Percentiles rank a stretch among this genome's conserved stretches.
Conservation (phyloP, 2,888 invertebrate species). For the Neuroscelio doddi region DNA sequence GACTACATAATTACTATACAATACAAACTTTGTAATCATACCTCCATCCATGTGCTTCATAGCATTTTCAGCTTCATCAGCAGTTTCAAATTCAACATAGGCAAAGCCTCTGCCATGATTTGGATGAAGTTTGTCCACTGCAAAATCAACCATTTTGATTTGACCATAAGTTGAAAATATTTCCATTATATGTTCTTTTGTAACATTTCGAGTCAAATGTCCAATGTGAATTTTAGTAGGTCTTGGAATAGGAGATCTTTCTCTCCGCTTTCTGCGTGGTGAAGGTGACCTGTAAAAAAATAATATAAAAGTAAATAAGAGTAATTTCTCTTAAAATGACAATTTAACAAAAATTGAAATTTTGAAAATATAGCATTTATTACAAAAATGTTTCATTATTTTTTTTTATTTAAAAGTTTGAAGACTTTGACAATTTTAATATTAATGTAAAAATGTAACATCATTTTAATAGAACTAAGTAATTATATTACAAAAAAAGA, state of each 20-base stretch:
- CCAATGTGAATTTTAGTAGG: constrained; percentile 96
- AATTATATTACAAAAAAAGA: too few species aligned
- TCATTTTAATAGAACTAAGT: too few species aligned
- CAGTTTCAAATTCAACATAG: constrained; percentile 93
- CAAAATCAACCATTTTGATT: constrained; percentile 92
- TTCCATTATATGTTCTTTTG: constrained; percentile 90
- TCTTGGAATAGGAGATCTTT: constrained; percentile 91
- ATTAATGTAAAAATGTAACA: too few species aligned
- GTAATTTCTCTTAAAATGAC: too few species aligned
- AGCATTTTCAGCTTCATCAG: constrained; percentile 98
- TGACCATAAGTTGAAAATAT: constrained; percentile 92
- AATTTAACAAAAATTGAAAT: too few species aligned
- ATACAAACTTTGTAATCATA: constrained; percentile 59
- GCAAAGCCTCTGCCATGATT: constrained; percentile 94
- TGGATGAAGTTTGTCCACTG: constrained; percentile 89
- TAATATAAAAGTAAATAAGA: too few species aligned
- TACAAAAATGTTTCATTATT: neutral
- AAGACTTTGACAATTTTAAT: too few species aligned
- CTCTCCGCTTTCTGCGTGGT: constrained; percentile 81
- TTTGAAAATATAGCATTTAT: too few species aligned
- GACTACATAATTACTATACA: constrained; percentile 5
- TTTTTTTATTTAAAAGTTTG: neutral
- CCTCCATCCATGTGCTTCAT: constrained; percentile 99
- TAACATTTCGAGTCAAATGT: constrained; percentile 92
- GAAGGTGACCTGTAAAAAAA: constrained; percentile 75